A percentile compares a stretch with the other conserved stretches of the same genome.
Evolutionary conservation across 2,888 invertebrate genomes (phyloP).

Genomic region (Caenorhabditis sp.): DNA sequence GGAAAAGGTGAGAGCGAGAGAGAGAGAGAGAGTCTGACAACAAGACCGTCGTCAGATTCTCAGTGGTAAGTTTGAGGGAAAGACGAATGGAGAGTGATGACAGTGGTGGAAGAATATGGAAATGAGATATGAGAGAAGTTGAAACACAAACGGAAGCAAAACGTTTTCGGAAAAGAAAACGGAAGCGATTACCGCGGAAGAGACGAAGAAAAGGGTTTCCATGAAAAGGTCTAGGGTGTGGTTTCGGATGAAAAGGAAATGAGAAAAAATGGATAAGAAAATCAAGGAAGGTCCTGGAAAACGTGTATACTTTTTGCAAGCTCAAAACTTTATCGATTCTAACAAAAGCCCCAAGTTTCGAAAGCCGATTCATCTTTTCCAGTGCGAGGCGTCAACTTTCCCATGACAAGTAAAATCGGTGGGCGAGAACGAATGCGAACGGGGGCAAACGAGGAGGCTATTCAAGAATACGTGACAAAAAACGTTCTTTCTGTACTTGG

Average conservation of each 20-base stretch:
- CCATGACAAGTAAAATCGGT: slow-evolving; percentile 23
- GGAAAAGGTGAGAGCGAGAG: neutral
- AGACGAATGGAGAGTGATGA: slow-evolving; percentile 18
- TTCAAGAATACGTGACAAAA: slow-evolving; percentile 45
- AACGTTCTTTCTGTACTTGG: no score
- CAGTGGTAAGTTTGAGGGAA: no score
- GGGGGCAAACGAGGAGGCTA: neutral
- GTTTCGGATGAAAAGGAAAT: slow-evolving; percentile 17
- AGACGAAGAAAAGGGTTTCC: slow-evolving; percentile 6
- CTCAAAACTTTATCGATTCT: no score
- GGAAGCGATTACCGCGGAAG: slow-evolving; percentile 17
- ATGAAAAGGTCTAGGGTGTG: slow-evolving; percentile 20
- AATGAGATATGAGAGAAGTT: slow-evolving; percentile 21
- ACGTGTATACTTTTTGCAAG: no score
- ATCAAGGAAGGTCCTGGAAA: slow-evolving; percentile 3
- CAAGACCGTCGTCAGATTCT: no score
- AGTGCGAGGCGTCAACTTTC: slow-evolving; percentile 29
- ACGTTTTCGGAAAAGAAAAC: slow-evolving; percentile 3
- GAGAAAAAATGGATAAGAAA: slow-evolving; percentile 6
- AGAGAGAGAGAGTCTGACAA: slow-evolving; percentile 11
- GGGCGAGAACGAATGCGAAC: slow-evolving; percentile 20
- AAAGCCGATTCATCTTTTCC: no score
- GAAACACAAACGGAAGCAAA: slow-evolving; percentile 7
- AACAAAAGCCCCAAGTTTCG: no score
- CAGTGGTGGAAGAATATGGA: slow-evolving; percentile 24